Evolutionary conservation across 2,888 invertebrate species (phyloP), one percentile per base, ranked within the genome.

Genomic region (Nomada fucata): DNA sequence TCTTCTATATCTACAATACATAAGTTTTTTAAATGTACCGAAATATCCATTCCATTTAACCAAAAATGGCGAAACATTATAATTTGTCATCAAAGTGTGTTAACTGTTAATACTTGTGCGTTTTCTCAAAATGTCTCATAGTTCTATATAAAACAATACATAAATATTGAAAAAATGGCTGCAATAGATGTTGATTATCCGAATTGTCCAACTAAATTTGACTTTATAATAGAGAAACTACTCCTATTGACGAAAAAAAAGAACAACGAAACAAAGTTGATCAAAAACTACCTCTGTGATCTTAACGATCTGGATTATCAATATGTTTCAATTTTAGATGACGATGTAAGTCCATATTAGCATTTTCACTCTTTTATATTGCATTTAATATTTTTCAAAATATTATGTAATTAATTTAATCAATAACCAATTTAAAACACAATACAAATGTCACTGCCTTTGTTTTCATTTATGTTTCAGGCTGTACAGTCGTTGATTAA

Each of bases 261-360:
- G 75, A 81, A 88, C 55, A 83, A 86, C 78, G 90, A 93, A 42
- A 91, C 88, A 78, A 89, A 86, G 68, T 82, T 87, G n/a, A 94
- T 96, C 4, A 95, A 95, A 88, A 91, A 93, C 59, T 91, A 95
- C 20, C 94, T 97, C 65, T 95, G 95, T 88, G 95, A 96, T 86
- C 93, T 97, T 53, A 96, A 96, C 91, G 94, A 95, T 0, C 93
- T 96, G 67, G 95, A 96, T 87, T 96, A 94, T 89, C 95, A 95
- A 89, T 90, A 90, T 26, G 93, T 94, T 76, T 87, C 94, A 73
- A 94, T 94, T 89, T 93, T 94, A n/a, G 91, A 93, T 75, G 94
- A 94, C 91, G 93, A 94, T 91, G 95, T 92, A 84, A 90, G 92
- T 88, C 55, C 50, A 20, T 65, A 64, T 3, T 71, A 57, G 26